phyloP scores from a whole-genome alignment of 2,797 vertebrate species.

The Catharus ustulatus region DNA sequence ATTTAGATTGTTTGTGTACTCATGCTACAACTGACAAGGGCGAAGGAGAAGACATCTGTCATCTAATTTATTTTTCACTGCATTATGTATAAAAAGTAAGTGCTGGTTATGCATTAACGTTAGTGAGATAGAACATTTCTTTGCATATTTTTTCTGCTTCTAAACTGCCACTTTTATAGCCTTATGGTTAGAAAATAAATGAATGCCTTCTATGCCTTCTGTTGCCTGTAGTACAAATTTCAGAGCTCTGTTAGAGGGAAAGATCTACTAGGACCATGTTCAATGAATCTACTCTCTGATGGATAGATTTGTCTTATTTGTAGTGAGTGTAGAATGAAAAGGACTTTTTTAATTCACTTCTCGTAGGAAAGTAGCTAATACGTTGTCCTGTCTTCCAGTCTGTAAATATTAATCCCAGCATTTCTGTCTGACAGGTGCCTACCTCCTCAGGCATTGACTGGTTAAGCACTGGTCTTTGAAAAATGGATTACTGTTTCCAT shows the following conservation, averaged over 20 bases:
- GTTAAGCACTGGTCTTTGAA: not conserved
- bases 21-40: conserved; percentile 7
- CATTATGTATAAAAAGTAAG: conserved; percentile 46
- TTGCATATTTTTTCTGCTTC: conserved; percentile 24
- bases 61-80: conserved; percentile 58
- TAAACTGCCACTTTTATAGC: conserved; percentile 49
- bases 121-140: conserved; percentile 19
- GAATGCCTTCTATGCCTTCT: conserved; percentile 49
- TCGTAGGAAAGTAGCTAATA: not conserved
- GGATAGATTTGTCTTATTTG: conserved; percentile 1
- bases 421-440: not conserved
- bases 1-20: conserved; percentile 58
- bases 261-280: not conserved
- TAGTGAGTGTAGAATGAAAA: not conserved
- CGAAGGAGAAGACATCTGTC: conserved; percentile 43
- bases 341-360: not conserved
- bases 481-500: not conserved
- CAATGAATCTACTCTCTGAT: not conserved
- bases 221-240: not conserved
- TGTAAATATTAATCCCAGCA: not conserved
- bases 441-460: not conserved
- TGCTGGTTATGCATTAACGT: conserved; percentile 18
- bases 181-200: conserved; percentile 51
- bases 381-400: not conserved
- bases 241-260: not conserved